Conservation (phyloP, 2,888 invertebrate genomes). For the Parasteatoda lunata region DNA sequence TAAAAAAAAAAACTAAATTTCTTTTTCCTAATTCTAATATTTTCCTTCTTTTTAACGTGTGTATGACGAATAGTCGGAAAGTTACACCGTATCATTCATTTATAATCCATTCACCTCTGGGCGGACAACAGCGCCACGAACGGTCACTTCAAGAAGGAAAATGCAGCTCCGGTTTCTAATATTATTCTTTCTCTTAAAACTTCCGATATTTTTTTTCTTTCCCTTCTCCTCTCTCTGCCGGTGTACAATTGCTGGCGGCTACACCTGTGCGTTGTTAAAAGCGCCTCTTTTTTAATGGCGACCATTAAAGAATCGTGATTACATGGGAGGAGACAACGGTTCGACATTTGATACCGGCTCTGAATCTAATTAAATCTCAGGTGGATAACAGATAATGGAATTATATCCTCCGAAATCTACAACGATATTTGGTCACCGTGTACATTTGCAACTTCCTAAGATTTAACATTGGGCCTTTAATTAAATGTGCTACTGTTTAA, state of each 20-base stretch:
- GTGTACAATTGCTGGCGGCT: constrained; percentile 24
- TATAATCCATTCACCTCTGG: constrained; percentile 5
- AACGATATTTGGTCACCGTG: no score
- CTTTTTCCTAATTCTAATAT: no score
- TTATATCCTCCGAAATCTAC: constrained; percentile 5
- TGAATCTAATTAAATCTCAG: constrained; percentile 49
- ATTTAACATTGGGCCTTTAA: no score
- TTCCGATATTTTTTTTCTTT: neutral
- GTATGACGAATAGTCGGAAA: neutral
- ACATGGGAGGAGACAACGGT: constrained; percentile 57
- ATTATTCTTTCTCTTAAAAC: constrained; percentile 16
- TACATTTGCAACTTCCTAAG: no score
- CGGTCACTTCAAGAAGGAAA: neutral
- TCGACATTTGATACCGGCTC: constrained; percentile 18
- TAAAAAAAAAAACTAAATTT: no score
- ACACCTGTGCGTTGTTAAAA: constrained; percentile 26
- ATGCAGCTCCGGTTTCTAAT: constrained; percentile 7
- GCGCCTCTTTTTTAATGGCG: constrained; percentile 38
- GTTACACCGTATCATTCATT: neutral
- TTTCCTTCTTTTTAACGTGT: no score
- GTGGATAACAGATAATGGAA: constrained; percentile 3
- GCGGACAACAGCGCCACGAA: neutral
- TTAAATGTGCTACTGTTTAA: no score
- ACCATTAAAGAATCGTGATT: constrained; percentile 64
- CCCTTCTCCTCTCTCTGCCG: neutral